Base-by-base conservation (phyloP, 2,797 vertebrate species). In the Sebastes itinus region DNA sequence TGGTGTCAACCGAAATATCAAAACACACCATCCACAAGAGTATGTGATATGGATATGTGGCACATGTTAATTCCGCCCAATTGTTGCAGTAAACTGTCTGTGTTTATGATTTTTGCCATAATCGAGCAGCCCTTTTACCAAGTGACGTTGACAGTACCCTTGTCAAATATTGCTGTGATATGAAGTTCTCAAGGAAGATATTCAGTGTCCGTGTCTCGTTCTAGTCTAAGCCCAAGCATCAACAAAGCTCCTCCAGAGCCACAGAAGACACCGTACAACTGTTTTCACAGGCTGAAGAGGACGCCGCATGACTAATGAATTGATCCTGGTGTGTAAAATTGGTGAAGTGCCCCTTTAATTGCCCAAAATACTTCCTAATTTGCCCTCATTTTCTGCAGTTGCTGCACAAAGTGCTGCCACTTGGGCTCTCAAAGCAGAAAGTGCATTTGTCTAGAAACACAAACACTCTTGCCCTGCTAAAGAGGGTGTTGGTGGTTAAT, bases 371-470 rank as follows among this genome's bases (percentile, higher is more conserved):
- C 6, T 3, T 27, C 22, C 54, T 46, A 8, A 32, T 32, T 77
- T 30, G 7, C n/a, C 32, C 13, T 62, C 3, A 3, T 42, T 71
- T 71, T 59, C 30, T 72, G 23, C 65, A 59, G 35, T n/a, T 0
- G 28, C 46, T 70, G 27, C 49, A 69, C 46, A 67, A 67, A 68
- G 20, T 60, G 59, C 78, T 35, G 3, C 60, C 52, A 33, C 56
- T 76, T 69, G 30, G 22, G 16, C 22, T 13, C n/a, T 59, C 27
- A 35, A 42, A 72, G 75, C 72, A 75, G 66, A 76, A 72, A 62
- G 63, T 61, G 33, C 30, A 20, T 28, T n/a, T 42, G 3, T 14
- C 6, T 20, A 18, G 23, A 33, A 81, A 73, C 8, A 54, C 67
- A 63, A 62, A 83, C 46, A 38, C 25, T 28, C 67, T 25, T 56